phyloP scores from a whole-genome alignment of 2,888 invertebrate species.

The Vanessa cardui region DNA sequence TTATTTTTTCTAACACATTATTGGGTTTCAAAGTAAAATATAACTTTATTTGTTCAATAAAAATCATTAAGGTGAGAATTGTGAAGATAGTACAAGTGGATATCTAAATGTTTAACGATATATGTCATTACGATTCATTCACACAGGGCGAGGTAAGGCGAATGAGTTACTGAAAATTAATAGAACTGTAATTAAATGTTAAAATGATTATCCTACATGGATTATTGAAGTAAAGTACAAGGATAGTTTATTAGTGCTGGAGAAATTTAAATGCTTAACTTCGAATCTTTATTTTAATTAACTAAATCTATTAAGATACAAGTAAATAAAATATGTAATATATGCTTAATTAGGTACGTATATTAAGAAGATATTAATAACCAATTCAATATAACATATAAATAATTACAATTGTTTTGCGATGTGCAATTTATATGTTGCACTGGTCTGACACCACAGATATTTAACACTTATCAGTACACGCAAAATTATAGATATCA shows the following conservation, averaged over 20 bases:
- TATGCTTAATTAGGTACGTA: no score
- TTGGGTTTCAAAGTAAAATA: not conserved
- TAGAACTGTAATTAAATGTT: not conserved
- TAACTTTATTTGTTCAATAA: conserved; percentile 16
- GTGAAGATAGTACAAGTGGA: conserved; percentile 26
- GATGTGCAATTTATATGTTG: not conserved
- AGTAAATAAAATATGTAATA: no score
- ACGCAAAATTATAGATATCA: conserved; percentile 32
- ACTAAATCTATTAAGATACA: no score
- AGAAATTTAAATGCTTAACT: no score
- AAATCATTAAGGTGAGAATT: conserved; percentile 28
- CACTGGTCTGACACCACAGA: conserved; percentile 9
- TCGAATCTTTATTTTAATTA: no score
- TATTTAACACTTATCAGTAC: conserved; percentile 25
- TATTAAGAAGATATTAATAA: no score
- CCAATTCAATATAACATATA: no score
- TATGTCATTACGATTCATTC: not conserved
- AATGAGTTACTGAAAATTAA: not conserved
- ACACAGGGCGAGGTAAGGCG: not conserved
- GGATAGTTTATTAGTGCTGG: no score
- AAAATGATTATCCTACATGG: no score
- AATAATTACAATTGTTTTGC: no score
- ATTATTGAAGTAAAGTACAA: no score
- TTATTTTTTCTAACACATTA: not conserved
- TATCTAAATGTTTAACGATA: conserved; percentile 7